A percentile compares a stretch with the other conserved stretches of the same genome.
phyloP scores from a whole-genome alignment of 2,113 vertebrate genomes.

The Tragelaphus buxtoni region DNA sequence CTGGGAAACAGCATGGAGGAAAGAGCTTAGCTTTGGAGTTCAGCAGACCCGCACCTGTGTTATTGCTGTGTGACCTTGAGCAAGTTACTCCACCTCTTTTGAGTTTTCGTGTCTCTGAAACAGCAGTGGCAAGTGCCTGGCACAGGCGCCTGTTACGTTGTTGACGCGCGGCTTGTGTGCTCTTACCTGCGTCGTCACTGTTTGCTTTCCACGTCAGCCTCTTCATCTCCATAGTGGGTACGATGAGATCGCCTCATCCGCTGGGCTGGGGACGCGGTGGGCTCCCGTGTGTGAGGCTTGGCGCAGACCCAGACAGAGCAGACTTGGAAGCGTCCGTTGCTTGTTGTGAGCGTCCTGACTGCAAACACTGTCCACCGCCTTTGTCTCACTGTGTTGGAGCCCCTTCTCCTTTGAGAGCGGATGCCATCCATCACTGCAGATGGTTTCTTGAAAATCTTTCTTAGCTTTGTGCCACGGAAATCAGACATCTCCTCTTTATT shows the following conservation, averaged over 20 bases:
- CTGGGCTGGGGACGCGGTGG: no score
- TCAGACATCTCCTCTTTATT: background rate
- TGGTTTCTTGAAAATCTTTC: background rate
- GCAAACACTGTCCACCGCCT: fast-evolving
- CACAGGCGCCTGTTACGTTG: fast-evolving
- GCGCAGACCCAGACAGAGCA: background rate
- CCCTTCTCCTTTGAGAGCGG: background rate
- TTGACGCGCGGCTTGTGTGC: fast-evolving
- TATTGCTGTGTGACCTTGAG: background rate
- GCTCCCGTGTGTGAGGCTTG: fast-evolving
- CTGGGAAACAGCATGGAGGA: background rate
- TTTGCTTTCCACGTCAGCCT: background rate
- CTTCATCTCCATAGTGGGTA: background rate
- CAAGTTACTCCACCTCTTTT: background rate
- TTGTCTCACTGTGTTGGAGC: background rate
- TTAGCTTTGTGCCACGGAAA: background rate
- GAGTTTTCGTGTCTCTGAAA: background rate
- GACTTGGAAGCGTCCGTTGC: background rate
- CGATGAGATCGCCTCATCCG: fast-evolving
- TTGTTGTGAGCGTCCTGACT: fast-evolving
- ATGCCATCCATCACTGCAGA: fast-evolving
- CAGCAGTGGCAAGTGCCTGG: background rate
- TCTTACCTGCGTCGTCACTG: no score
- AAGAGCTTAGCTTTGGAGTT: background rate
- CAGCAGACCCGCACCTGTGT: fast-evolving